Evolutionary conservation across 2,888 invertebrate genomes (phyloP).

Genomic region (Smittia sp.): DNA sequence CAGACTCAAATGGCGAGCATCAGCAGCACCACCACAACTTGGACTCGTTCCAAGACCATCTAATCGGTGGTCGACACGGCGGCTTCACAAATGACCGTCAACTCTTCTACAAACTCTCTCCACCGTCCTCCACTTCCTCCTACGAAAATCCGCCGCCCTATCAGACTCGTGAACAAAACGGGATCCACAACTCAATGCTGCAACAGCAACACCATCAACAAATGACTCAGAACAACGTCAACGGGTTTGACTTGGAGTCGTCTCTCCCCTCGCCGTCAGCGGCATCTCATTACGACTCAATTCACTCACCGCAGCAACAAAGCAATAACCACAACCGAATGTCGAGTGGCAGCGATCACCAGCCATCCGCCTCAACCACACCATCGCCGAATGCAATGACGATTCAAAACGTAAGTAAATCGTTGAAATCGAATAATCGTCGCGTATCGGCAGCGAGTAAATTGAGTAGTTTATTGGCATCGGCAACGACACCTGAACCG

Average conservation of each 20-base stretch:
- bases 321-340: conserved; percentile 55
- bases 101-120: conserved; percentile 43
- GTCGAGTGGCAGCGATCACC: conserved; percentile 55
- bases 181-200: conserved; percentile 55
- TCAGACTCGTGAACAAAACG: conserved; percentile 60
- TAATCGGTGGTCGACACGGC: conserved; percentile 57
- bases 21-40: conserved; percentile 59
- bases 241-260: conserved; percentile 57
- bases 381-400: conserved; percentile 60
- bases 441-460: conserved; percentile 51
- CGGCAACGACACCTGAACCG: conserved; percentile 43
- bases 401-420: conserved; percentile 76
- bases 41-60: conserved; percentile 75
- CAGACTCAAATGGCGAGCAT: conserved; percentile 57
- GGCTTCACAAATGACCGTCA: conserved; percentile 44
- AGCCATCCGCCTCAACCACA: conserved; percentile 66
- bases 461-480: conserved; percentile 26
- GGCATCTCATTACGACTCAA: conserved; percentile 57
- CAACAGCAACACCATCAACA: conserved; percentile 62
- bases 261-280: conserved; percentile 76
- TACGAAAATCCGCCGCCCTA: conserved; percentile 59
- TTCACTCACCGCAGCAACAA: conserved; percentile 43
- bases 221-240: conserved; percentile 49
- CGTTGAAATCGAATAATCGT: conserved; percentile 21
- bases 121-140: conserved; percentile 42